Evolutionary conservation across 2,888 invertebrate species (phyloP).

Genomic region (Philereme transversata): DNA sequence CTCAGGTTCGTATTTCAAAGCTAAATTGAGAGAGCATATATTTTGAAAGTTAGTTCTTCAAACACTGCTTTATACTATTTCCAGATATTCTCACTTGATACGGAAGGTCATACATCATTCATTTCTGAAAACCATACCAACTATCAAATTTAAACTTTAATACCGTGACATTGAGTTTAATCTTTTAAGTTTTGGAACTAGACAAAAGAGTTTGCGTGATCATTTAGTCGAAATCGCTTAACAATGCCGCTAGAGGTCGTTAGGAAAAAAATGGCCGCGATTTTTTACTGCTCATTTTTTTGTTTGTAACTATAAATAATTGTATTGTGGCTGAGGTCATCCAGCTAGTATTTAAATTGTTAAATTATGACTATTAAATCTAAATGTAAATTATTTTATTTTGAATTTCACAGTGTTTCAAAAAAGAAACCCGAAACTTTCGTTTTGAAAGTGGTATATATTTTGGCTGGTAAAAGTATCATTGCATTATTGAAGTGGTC

Average conservation of each 20-base stretch:
- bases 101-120: slow-evolving; percentile 20
- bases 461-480: not conserved
- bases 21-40: no score
- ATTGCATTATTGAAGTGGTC: not conserved
- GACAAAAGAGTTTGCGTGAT: slow-evolving; percentile 30
- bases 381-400: not conserved
- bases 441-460: slow-evolving; percentile 5
- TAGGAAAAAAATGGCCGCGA: slow-evolving; percentile 43
- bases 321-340: slow-evolving; percentile 30
- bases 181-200: slow-evolving; percentile 8
- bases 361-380: not conserved
- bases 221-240: slow-evolving; percentile 38
- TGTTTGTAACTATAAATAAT: slow-evolving; percentile 25
- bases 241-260: slow-evolving; percentile 33
- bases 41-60: no score
- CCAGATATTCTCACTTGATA: not conserved
- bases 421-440: not conserved
- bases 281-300: slow-evolving; percentile 39
- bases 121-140: slow-evolving; percentile 3
- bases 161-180: slow-evolving; percentile 13
- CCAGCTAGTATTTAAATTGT: slow-evolving; percentile 14
- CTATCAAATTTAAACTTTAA: slow-evolving; percentile 15
- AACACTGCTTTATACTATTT: no score
- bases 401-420: not conserved
- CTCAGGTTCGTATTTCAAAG: no score